These are phyloP conservation scores for Caenorhabditis sp. DNA, from an alignment of 2,888 invertebrate species.

Conservation along the genomic window DNA sequence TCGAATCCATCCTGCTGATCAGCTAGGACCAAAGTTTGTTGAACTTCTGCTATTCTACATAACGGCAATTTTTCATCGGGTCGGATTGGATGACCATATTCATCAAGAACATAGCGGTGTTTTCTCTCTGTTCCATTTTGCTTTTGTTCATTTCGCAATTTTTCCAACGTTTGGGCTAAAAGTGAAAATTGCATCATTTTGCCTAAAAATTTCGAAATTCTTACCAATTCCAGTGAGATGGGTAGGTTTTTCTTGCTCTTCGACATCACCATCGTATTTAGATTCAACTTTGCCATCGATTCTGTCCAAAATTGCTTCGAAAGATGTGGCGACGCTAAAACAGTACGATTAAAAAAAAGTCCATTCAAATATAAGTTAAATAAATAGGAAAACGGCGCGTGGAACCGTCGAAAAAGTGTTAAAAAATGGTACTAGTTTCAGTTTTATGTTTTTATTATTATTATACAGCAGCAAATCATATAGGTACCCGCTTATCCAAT, in stretches of 20 bases:
- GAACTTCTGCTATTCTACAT: constrained; percentile 19
- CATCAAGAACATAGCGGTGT: constrained; percentile 13
- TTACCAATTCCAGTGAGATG: constrained; percentile 20
- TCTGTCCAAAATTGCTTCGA: background rate
- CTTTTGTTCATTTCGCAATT: constrained; percentile 5
- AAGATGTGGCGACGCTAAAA: background rate
- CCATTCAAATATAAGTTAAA: background rate
- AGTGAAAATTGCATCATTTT: constrained; percentile 2
- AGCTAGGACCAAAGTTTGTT: constrained; percentile 5
- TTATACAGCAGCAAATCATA: background rate
- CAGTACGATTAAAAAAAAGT: background rate
- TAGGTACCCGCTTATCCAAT: background rate
- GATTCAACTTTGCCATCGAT: background rate
- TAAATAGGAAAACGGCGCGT: background rate
- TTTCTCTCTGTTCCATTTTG: background rate
- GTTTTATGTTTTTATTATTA: background rate
- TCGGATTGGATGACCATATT: constrained; percentile 4
- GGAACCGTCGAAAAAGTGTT: background rate
- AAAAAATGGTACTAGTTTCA: background rate
- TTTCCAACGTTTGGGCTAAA: constrained; percentile 2
- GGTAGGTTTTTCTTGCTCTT: constrained; percentile 7
- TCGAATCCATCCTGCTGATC: constrained; percentile 21
- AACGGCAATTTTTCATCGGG: constrained; percentile 9
- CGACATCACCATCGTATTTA: background rate
- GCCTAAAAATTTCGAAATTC: background rate